Conservation (phyloP, 2,797 vertebrate genomes). For the Artibeus lituratus region DNA sequence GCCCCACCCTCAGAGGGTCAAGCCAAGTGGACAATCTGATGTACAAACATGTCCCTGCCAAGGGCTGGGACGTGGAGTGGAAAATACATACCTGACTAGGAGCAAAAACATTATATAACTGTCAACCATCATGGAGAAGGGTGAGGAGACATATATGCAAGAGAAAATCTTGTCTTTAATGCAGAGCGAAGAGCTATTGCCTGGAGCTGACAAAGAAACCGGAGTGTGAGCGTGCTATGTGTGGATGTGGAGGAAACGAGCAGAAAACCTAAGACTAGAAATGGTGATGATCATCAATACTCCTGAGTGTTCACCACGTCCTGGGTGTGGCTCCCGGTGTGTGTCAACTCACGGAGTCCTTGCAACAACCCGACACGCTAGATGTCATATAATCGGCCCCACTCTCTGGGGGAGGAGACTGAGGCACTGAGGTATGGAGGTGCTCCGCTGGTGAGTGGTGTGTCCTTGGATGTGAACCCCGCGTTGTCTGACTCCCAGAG, state of each 20-base stretch:
- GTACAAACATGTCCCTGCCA: not conserved
- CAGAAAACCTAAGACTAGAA: not conserved
- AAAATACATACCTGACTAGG: not conserved
- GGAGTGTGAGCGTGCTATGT: not conserved
- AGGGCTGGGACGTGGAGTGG: not conserved
- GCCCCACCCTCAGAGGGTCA: not conserved
- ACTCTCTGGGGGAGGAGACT: not conserved
- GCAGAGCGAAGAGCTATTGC: not conserved
- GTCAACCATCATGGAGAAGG: not conserved
- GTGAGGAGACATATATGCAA: not conserved
- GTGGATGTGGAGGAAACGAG: not conserved
- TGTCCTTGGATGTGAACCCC: not conserved
- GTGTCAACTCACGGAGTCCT: not conserved
- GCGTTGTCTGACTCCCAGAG: not conserved
- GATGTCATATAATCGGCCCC: not conserved
- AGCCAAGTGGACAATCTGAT: not conserved
- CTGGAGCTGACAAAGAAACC: not conserved
- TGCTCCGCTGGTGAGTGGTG: not conserved
- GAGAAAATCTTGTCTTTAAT: not conserved
- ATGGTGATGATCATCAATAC: not conserved
- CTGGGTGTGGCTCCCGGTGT: no score
- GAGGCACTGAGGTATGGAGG: not conserved
- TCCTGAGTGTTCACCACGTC: not conserved
- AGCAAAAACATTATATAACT: fast-evolving
- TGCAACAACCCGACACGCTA: not conserved